Evolutionary conservation across 2,797 vertebrate species (phyloP).

Genomic region (Leptoclinus maculatus): DNA sequence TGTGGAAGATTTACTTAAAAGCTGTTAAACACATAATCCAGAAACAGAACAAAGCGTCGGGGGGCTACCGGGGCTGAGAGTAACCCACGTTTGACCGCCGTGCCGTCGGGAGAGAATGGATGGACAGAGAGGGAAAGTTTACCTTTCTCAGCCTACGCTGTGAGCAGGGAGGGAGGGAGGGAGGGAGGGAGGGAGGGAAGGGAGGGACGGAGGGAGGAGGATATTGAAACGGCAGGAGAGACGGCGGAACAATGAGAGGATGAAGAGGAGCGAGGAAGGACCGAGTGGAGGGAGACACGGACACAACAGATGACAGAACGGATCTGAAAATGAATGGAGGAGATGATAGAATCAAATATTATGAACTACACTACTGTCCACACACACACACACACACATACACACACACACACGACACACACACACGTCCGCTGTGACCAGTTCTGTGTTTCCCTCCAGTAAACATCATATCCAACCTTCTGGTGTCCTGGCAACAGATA

Average conservation of each 20-base stretch:
- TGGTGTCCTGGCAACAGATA: conserved; percentile 82
- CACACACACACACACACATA: conserved; percentile 49
- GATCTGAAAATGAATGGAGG: conserved; percentile 54
- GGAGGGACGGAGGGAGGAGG: conserved; percentile 10
- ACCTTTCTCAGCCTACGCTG: conserved; percentile 75
- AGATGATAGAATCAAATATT: conserved; percentile 66
- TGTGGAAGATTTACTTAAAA: not conserved
- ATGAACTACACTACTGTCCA: conserved; percentile 36
- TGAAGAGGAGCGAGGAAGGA: conserved; percentile 43
- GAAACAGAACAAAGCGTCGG: not conserved
- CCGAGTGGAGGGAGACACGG: not conserved
- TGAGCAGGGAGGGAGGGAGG: conserved; percentile 26
- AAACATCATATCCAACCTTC: conserved; percentile 69
- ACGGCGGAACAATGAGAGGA: conserved; percentile 50
- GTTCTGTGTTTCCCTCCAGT: conserved; percentile 57
- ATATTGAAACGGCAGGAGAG: conserved; percentile 57
- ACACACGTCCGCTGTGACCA: conserved; percentile 75
- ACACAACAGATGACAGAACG: conserved; percentile 25
- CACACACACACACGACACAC: conserved; percentile 46
- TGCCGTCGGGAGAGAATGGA: not conserved
- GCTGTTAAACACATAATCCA: not conserved
- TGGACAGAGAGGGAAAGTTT: conserved; percentile 69
- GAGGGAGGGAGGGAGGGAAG: conserved; percentile 12
- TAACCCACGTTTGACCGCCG: conserved; percentile 42
- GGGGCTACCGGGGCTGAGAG: not conserved